Percentiles rank a stretch among this genome's conserved stretches.
Evolutionary conservation across 1,140 invertebrate genomes (phyloP).

Genomic region (Temnothorax longispinosus): DNA sequence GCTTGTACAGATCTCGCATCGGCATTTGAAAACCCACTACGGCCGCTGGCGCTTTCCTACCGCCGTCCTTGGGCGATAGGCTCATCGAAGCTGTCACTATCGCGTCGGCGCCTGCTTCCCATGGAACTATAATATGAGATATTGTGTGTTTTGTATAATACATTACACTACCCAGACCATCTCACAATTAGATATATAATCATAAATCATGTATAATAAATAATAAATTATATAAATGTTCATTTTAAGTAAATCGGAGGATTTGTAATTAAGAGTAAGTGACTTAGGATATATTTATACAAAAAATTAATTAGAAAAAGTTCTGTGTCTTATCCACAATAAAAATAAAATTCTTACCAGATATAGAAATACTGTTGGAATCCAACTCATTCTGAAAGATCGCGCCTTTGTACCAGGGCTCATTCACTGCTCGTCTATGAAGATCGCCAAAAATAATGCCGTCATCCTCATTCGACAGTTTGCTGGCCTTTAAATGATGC

Average conservation of each 20-base stretch:
- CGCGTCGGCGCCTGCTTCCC: conserved; percentile 87
- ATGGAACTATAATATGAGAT: conserved; percentile 87
- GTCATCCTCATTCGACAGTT: conserved; percentile 59
- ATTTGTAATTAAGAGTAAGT: neutral
- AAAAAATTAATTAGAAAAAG: conserved; percentile 12
- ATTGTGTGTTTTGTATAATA: neutral
- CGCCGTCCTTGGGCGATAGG: conserved; percentile 93
- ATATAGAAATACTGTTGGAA: conserved; percentile 86
- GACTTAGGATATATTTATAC: neutral
- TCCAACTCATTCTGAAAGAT: conserved; percentile 94
- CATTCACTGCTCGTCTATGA: conserved; percentile 93
- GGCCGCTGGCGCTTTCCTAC: conserved; percentile 92
- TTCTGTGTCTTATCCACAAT: neutral
- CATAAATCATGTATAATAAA: neutral
- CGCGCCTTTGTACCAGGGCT: conserved; percentile 96
- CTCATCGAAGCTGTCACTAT: conserved; percentile 93
- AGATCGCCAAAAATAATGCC: conserved; percentile 92
- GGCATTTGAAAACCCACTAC: conserved; percentile 95
- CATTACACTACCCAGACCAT: neutral
- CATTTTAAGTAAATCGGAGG: neutral
- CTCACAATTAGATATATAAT: neutral
- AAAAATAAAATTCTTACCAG: conserved; percentile 71
- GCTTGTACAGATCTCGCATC: conserved; percentile 88
- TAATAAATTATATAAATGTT: neutral
- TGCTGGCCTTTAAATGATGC: conserved; percentile 87